Evolutionary conservation across 2,888 invertebrate genomes (phyloP), one percentile per base, ranked within the genome.

Genomic region (Eulithis prunata): DNA sequence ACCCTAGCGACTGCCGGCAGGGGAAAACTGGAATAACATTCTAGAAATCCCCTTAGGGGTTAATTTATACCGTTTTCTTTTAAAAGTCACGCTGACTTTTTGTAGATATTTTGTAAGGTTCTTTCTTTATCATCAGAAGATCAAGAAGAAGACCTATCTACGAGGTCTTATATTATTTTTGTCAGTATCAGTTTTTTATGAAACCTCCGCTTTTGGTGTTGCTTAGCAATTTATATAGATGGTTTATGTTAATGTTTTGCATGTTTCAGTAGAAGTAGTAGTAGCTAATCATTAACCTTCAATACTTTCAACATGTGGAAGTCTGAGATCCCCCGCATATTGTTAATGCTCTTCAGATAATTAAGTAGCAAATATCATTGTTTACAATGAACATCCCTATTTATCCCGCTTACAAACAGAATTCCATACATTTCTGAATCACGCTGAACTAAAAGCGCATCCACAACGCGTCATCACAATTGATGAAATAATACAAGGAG

Each of bases 381-480:
- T 52, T 66, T 59, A 32, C 47, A 57, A 47, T 57, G 14, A 59
- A 21, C 41, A 56, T 57, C 62, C 43, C 51, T 76, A 70, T 75
- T 81, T 83, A 85, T 81, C 81, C 80, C 75, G 82, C 80, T 84
- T 82, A 82, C 84, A 84, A 84, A 83, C 79, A 77, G 77, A 80
- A 80, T 80, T 77, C 75, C 82, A 84, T 76, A 81, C 79, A 80
- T 81, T 85, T 79, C 79, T 77, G 76, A 81, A 78, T 84, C 81
- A 83, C 77, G 80, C 80, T 79, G 77, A 79, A 74, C 75, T 83
- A 81, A 89, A 88, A 85, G 87, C 85, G 80, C 87, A 87, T 81
- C 82, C 80, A 69, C 73, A 73, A 78, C 77, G 76, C 83, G 79
- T 84, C 86, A 88, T 86, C 85, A 83, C 84, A 83, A 86, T 83